Base-by-base conservation (phyloP, 2,888 invertebrate species). In the Boloria selene region DNA sequence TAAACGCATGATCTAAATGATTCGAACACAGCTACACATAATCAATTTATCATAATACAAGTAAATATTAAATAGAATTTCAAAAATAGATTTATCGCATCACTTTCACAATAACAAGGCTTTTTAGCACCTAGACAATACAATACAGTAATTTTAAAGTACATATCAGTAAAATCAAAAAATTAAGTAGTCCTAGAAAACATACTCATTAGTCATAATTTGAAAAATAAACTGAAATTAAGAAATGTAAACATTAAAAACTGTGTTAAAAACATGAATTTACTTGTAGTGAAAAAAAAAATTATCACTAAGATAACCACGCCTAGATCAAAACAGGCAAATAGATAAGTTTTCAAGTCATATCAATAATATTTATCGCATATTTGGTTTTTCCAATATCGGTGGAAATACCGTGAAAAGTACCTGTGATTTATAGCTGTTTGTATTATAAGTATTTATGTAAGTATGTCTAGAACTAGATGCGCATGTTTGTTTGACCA, bases 31-130 rank as follows among this genome's bases (percentile, higher is more conserved):
- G 56, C 56, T 56, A 56, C 44, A 56, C 44, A 44, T 22, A 56
- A 44, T 13, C 16, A 56, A 44, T 55, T 22, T 56, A n/a, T 56
- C 44, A 45, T 22, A 45, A 56, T 45, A 22, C 45, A 45, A 22
- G 13, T 56, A 45, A 72, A 70, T 65, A 66, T 66, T 72, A 71
- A 69, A 63, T 55, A 63, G 55, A 61, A 65, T 38, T 65, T 65
- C 31, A 54, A 68, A 61, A 68, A 68, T 64, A 67, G 44, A 52
- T 61, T 50, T 31, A 49, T 59, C 26, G 38, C 26, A 50, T 63
- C 14, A 26, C 44, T 63, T 59, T 56, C 56, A 51, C 63, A 63
- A 55, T 50, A 22, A 50, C 45, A 59, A 64, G 64, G 64, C 64
- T 31, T 45, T 61, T 42, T 62, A 66, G 66, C 66, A 66, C 66